Percentiles rank a stretch among this genome's conserved stretches.
Conservation (phyloP, 37 sponge, comb jelly and placozoan genomes). For the Eunapius fragilis region DNA sequence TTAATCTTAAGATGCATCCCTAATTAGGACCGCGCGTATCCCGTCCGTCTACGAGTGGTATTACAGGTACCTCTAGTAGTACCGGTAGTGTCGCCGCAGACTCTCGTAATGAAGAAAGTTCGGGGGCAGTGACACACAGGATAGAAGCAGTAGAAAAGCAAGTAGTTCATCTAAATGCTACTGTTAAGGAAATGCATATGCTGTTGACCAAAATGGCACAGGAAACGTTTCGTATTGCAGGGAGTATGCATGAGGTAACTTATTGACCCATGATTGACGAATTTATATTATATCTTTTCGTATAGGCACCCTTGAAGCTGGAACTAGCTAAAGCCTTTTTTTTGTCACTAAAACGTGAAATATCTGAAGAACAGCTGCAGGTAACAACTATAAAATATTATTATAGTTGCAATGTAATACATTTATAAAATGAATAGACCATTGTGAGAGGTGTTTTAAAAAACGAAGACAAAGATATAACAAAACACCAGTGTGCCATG, state of each 20-base stretch:
- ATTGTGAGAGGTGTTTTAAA: too few species aligned
- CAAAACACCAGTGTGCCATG: too few species aligned
- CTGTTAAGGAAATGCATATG: background rate
- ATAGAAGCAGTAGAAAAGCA: background rate
- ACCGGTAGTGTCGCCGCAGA: background rate
- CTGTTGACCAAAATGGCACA: background rate
- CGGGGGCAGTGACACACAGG: background rate
- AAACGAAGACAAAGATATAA: too few species aligned
- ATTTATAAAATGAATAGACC: too few species aligned
- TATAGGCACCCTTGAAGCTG: too few species aligned
- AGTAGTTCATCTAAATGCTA: background rate
- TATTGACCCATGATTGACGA: too few species aligned
- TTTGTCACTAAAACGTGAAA: too few species aligned
- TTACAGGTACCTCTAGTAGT: background rate
- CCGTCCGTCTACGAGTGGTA: background rate
- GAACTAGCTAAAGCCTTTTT: too few species aligned
- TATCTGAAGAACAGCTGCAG: too few species aligned
- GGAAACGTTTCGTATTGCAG: background rate
- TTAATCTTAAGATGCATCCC: background rate
- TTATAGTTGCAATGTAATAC: too few species aligned
- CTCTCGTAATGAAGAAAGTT: background rate
- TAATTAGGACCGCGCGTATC: background rate
- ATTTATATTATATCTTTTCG: too few species aligned
- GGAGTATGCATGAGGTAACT: background rate
- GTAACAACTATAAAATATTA: too few species aligned